These are phyloP conservation scores for Aegithalos caudatus DNA, from an alignment of 2,113 vertebrate genomes.

Conservation along the genomic window DNA sequence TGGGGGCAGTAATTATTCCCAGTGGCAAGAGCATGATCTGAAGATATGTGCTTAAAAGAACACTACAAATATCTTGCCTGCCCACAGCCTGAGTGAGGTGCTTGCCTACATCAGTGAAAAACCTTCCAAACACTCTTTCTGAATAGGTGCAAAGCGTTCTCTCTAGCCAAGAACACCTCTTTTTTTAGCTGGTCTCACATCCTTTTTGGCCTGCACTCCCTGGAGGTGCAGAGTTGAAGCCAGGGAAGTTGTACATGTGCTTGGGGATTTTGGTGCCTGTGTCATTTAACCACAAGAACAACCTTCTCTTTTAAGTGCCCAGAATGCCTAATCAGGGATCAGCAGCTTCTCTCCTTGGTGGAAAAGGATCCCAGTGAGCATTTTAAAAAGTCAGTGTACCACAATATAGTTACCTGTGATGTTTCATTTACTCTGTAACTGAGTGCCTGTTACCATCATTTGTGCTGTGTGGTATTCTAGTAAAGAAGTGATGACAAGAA, in stretches of 20 bases:
- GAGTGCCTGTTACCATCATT: neutral
- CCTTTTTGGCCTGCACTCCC: neutral
- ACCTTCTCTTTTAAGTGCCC: neutral
- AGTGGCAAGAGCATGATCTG: neutral
- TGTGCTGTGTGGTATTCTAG: neutral
- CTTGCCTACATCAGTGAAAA: constrained; percentile 46
- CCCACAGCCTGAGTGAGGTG: constrained; percentile 1
- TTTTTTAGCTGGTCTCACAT: constrained; percentile 1
- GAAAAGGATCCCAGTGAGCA: neutral
- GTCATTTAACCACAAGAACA: constrained; percentile 45
- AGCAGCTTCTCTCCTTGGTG: neutral
- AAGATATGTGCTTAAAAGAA: neutral
- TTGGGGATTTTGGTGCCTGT: constrained; percentile 39
- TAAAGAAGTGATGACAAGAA: neutral
- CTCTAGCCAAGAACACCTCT: constrained; percentile 7
- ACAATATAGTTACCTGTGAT: neutral
- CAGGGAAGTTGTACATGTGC: constrained; percentile 30
- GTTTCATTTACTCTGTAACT: neutral
- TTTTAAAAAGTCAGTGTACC: neutral
- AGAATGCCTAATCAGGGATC: neutral
- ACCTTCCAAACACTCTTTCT: constrained; percentile 23
- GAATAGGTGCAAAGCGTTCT: constrained; percentile 43
- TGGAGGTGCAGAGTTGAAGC: constrained; percentile 29
- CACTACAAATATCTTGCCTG: neutral
- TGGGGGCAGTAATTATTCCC: constrained; percentile 14